These are phyloP conservation scores for Origma solitaria DNA, from an alignment of 2,113 vertebrate species.

Conservation along the genomic window DNA sequence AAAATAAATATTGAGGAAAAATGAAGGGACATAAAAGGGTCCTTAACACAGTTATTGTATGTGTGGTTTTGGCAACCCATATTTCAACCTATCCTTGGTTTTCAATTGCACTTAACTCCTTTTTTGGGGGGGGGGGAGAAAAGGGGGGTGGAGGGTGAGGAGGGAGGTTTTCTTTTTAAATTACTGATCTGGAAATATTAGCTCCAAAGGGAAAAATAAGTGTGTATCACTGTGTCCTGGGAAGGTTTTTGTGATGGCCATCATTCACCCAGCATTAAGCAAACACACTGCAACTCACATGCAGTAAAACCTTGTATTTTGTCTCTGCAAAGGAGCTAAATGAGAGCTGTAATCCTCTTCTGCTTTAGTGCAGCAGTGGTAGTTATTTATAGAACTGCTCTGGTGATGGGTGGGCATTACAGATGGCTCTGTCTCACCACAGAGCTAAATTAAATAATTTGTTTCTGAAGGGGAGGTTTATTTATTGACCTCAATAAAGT, in stretches of 20 bases:
- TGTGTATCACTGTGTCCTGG: not conserved
- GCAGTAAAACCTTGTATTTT: not conserved
- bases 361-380: not conserved
- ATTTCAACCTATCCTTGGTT: not conserved
- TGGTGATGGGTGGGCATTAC: conserved; percentile 35
- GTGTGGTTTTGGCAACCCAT: not conserved
- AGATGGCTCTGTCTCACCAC: conserved; percentile 53
- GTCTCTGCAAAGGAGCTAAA: conserved; percentile 11
- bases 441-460: conserved; percentile 55
- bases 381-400: conserved; percentile 43
- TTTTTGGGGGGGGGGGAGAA: not conserved
- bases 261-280: not conserved
- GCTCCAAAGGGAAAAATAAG: not conserved
- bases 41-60: not conserved
- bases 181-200: not conserved
- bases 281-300: not conserved
- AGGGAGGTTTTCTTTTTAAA: not conserved
- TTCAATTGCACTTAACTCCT: not conserved
- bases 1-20: not conserved
- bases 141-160: not conserved
- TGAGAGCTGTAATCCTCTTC: conserved; percentile 31
- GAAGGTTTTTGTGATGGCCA: not conserved
- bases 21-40: not conserved
- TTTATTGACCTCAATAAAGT: conserved; percentile 58
- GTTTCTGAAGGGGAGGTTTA: conserved; percentile 22